These are phyloP conservation scores for Listronotus bonariensis DNA, from an alignment of 1,140 invertebrate species.

Conservation along the genomic window DNA sequence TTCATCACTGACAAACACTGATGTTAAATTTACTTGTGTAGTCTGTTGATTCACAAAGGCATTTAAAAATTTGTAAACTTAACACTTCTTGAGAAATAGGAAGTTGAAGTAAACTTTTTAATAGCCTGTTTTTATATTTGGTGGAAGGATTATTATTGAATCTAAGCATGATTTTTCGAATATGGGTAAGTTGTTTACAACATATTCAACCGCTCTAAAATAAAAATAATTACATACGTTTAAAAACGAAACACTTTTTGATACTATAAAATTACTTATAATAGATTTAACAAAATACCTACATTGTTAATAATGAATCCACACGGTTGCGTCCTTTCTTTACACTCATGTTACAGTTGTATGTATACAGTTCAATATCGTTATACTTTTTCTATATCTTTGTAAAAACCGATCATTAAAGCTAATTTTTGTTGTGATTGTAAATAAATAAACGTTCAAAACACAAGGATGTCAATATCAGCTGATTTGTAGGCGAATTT, in stretches of 20 bases:
- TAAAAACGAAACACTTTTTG: no score
- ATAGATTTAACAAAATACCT: neutral
- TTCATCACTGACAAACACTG: constrained; percentile 34
- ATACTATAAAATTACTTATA: no score
- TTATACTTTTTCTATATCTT: neutral
- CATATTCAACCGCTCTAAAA: constrained; percentile 31
- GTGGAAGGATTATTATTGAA: constrained; percentile 29
- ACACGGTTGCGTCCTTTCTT: constrained; percentile 13
- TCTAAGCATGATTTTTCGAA: constrained; percentile 21
- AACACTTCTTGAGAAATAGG: constrained; percentile 17
- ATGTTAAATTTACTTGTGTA: constrained; percentile 35
- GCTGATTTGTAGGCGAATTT: no score
- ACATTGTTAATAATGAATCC: constrained; percentile 35
- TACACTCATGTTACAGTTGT: neutral
- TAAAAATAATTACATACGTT: neutral
- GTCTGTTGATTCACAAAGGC: constrained; percentile 26
- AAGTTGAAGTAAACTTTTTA: constrained; percentile 27
- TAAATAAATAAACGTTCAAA: no score
- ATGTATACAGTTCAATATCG: neutral
- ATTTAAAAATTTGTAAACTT: constrained; percentile 26
- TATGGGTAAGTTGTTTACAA: constrained; percentile 32
- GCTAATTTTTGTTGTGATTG: no score
- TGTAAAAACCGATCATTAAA: no score
- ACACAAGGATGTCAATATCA: no score
- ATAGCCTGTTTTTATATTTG: constrained; percentile 30